Conservation (phyloP, 2,113 vertebrate genomes). For the Climacteris rufus region DNA sequence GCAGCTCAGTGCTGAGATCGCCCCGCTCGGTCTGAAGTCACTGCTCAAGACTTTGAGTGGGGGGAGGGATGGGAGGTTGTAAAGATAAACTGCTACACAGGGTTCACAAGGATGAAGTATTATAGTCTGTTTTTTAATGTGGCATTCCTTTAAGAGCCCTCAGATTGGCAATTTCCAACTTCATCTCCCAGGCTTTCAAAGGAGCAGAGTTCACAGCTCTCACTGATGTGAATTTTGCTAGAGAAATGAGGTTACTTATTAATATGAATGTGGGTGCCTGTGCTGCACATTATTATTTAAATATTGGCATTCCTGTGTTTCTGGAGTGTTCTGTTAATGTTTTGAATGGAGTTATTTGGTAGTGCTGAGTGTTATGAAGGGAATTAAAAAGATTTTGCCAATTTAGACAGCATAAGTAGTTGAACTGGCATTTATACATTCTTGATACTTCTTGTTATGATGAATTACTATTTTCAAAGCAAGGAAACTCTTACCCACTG, state of each 20-base stretch:
- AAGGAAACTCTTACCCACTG: slow-evolving; percentile 49
- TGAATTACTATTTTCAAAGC: slow-evolving; percentile 34
- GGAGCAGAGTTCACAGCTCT: neutral
- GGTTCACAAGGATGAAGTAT: neutral
- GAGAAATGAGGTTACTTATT: neutral
- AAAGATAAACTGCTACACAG: neutral
- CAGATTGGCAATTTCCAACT: neutral
- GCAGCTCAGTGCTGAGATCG: too few species aligned
- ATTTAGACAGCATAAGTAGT: neutral
- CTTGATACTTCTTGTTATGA: neutral
- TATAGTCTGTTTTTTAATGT: neutral
- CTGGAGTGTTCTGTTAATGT: neutral
- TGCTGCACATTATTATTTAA: neutral
- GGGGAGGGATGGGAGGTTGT: neutral
- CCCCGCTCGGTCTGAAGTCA: neutral
- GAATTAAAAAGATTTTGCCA: neutral
- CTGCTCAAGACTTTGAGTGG: neutral
- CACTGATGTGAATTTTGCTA: neutral
- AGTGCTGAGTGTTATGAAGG: neutral
- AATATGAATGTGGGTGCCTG: neutral
- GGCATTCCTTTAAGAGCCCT: neutral
- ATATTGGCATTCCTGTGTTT: neutral
- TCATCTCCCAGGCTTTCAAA: neutral
- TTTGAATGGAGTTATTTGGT: slow-evolving; percentile 5
- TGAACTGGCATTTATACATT: neutral